A percentile compares a stretch with the other conserved stretches of the same genome.
phyloP scores from a whole-genome alignment of 2,113 vertebrate genomes.

The Thamnophis sirtalis region DNA sequence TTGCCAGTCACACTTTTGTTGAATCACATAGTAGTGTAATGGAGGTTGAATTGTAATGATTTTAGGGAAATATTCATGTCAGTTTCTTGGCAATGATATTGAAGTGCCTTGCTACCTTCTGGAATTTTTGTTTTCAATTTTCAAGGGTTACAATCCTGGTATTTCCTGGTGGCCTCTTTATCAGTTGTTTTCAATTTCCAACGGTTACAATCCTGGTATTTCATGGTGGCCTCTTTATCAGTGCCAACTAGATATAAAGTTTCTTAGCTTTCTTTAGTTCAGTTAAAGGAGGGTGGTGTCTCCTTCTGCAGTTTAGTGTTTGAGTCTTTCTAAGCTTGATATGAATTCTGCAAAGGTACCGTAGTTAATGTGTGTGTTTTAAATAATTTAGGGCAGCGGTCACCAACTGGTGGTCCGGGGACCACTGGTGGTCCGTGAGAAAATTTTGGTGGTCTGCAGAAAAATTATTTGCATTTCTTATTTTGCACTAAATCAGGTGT shows the following conservation, averaged over 20 bases:
- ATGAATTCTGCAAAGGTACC: not conserved
- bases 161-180: not conserved
- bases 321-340: not conserved
- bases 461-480: too few relatives aligned
- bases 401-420: too few relatives aligned
- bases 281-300: not conserved
- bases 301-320: not conserved
- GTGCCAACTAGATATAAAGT: not conserved
- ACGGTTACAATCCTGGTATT: too few relatives aligned
- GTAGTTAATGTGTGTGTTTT: not conserved
- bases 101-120: not conserved
- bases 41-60: not conserved
- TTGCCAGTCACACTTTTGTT: not conserved
- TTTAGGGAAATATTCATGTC: not conserved
- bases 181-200: too few relatives aligned
- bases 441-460: too few relatives aligned
- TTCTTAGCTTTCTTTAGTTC: not conserved
- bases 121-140: not conserved
- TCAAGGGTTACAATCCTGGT: not conserved
- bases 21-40: not conserved
- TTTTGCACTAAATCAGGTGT: too few relatives aligned
- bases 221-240: too few relatives aligned
- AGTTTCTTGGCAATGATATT: not conserved
- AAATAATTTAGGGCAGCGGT: not conserved
- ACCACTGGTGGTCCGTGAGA: too few relatives aligned